phyloP scores from a whole-genome alignment of 1,140 invertebrate species.

The Megalonaias nervosa region DNA sequence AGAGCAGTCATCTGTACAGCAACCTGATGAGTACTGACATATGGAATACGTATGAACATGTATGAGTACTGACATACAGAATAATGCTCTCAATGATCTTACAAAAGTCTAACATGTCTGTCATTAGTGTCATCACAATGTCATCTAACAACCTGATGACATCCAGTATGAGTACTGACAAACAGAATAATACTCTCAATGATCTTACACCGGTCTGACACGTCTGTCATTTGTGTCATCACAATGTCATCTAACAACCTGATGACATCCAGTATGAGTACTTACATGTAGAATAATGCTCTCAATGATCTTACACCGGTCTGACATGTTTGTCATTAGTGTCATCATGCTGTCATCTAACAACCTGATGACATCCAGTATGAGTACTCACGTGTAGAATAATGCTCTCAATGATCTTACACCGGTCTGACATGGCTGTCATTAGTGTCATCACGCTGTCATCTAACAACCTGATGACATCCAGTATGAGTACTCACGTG shows the following conservation, averaged over 20 bases:
- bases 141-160: slow-evolving; percentile 72
- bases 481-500: slow-evolving; percentile 79
- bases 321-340: slow-evolving; percentile 97
- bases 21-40: slow-evolving; percentile 77
- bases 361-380: too few relatives aligned
- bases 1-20: too few relatives aligned
- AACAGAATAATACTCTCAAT: slow-evolving; percentile 93
- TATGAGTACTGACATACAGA: slow-evolving; percentile 81
- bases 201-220: slow-evolving; percentile 97
- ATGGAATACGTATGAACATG: slow-evolving; percentile 79
- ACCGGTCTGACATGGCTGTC: slow-evolving; percentile 97
- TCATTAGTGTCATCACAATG: slow-evolving; percentile 94
- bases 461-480: slow-evolving; percentile 71
- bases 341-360: slow-evolving; percentile 88
- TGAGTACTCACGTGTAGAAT: slow-evolving; percentile 84
- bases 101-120: slow-evolving; percentile 97
- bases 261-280: slow-evolving; percentile 36
- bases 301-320: slow-evolving; percentile 96
- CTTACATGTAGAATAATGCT: slow-evolving; percentile 90
- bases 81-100: slow-evolving; percentile 95
- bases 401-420: slow-evolving; percentile 94
- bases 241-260: slow-evolving; percentile 81
- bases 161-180: slow-evolving; percentile 75
- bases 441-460: slow-evolving; percentile 93
- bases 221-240: slow-evolving; percentile 95